These are phyloP conservation scores for Neopelma chrysocephalum DNA, from an alignment of 2,797 vertebrate species.

Conservation along the genomic window DNA sequence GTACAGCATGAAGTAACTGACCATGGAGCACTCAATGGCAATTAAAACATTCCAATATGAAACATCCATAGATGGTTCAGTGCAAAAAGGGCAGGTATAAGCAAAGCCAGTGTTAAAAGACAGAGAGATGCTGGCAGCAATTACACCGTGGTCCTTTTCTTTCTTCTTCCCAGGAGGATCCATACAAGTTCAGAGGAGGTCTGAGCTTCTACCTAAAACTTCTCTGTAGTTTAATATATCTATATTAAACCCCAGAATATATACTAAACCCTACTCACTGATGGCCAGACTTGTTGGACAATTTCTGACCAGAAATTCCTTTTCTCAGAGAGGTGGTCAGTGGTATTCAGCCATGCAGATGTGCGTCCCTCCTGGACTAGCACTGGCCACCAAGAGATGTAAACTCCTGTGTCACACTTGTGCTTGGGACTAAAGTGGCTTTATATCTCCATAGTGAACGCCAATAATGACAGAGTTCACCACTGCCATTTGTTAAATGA, in stretches of 20 bases:
- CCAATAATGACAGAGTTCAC: neutral
- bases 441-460: neutral
- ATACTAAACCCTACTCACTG: neutral
- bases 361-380: neutral
- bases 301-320: neutral
- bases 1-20: conserved; percentile 10
- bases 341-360: neutral
- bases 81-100: neutral
- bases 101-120: neutral
- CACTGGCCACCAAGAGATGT: neutral
- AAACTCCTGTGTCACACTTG: neutral
- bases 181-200: neutral
- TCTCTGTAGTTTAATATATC: neutral
- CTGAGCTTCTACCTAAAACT: neutral
- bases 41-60: neutral
- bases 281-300: neutral
- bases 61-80: neutral
- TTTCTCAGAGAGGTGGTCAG: neutral
- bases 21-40: neutral
- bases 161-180: neutral
- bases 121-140: neutral
- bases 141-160: neutral
- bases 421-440: neutral
- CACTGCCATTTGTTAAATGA: neutral
- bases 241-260: neutral